These are phyloP conservation scores for Petaurus breviceps DNA, from an alignment of 2,113 vertebrate species.

Conservation along the genomic window DNA sequence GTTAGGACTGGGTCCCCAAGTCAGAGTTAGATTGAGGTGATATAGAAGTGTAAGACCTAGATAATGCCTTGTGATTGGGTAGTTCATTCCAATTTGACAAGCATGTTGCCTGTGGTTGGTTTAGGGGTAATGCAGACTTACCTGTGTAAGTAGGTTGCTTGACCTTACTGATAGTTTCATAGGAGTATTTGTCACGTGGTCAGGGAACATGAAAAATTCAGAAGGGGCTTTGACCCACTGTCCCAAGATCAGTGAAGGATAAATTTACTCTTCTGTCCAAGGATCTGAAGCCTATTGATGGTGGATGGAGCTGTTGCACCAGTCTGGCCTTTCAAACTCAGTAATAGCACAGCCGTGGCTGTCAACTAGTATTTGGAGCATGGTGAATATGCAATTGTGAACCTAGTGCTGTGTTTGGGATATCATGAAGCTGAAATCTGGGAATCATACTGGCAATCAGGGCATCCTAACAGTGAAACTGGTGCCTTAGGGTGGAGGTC, in stretches of 20 bases:
- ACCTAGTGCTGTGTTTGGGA: neutral
- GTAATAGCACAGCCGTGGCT: neutral
- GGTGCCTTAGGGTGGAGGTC: neutral
- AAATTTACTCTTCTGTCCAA: neutral
- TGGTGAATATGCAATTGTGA: neutral
- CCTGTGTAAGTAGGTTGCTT: neutral
- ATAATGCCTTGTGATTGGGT: neutral
- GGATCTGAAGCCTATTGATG: neutral
- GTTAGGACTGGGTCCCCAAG: neutral
- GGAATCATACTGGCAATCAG: neutral
- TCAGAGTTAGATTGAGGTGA: neutral
- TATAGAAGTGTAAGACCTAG: neutral
- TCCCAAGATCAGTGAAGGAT: neutral
- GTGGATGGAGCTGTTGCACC: neutral
- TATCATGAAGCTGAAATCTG: neutral
- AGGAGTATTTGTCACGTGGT: neutral
- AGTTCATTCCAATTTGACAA: neutral
- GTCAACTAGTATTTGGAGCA: neutral
- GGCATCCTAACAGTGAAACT: neutral
- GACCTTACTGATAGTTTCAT: neutral
- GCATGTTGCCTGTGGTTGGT: neutral
- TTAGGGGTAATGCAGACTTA: neutral
- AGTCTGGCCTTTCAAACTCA: neutral
- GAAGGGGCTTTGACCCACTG: neutral
- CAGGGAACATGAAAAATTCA: neutral